Percentiles rank a stretch among this genome's conserved stretches.
Conservation (phyloP, 2,113 vertebrate genomes). For the Benitochromis conjunctus region DNA sequence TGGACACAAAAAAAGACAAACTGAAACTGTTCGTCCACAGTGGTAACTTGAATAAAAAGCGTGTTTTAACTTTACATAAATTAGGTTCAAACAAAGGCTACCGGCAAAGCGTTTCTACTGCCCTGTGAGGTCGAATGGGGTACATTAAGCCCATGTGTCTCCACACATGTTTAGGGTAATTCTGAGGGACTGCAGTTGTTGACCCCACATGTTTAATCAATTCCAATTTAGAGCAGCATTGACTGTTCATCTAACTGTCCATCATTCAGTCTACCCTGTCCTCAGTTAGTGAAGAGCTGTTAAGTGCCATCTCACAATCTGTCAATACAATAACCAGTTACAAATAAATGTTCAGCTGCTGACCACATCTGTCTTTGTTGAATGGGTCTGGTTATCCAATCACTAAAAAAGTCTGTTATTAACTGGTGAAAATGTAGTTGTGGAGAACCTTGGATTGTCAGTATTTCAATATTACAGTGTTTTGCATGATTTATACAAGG, state of each 20-base stretch:
- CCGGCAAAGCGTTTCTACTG: neutral
- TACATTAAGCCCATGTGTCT: neutral
- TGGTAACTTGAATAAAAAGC: neutral
- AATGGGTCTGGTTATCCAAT: neutral
- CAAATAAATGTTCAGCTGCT: neutral
- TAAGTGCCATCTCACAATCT: neutral
- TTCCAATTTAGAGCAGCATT: slow-evolving; percentile 2
- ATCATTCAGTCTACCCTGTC: neutral
- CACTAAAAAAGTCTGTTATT: neutral
- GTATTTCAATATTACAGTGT: neutral
- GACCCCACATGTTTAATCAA: neutral
- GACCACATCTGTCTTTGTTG: neutral
- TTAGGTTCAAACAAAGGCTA: neutral
- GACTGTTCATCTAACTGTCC: neutral
- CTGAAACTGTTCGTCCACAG: neutral
- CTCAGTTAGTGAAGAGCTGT: neutral
- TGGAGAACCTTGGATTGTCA: neutral
- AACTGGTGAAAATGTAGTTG: neutral
- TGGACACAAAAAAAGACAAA: neutral
- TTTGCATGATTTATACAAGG: neutral
- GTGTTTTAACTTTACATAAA: neutral
- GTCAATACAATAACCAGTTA: neutral
- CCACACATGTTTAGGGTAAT: neutral
- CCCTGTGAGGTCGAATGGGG: neutral
- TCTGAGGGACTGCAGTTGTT: neutral